Evolutionary conservation across 2,797 vertebrate species (phyloP), one percentile per base, ranked within the genome.

Genomic region (Acipenser oxyrinchus): DNA sequence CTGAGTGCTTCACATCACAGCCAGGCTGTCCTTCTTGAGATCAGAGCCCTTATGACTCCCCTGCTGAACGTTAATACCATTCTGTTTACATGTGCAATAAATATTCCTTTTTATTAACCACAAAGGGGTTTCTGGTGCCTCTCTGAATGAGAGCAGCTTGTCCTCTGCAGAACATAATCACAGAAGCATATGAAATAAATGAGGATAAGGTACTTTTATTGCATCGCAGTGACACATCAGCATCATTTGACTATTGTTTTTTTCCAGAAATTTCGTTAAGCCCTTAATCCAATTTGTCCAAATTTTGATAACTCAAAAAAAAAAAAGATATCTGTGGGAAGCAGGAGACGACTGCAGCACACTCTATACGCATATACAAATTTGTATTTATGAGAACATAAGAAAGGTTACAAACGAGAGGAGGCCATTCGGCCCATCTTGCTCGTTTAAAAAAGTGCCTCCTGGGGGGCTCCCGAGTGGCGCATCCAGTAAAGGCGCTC

Each of bases 61-160:
- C 51, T 11, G 58, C 61, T 37, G 49, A 65, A 62, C 15, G 57
- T 55, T 10, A 60, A 64, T 13, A 67, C 62, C 61, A 59, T 63
- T 69, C 53, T 58, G 66, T 76, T 66, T 65, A 69, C 57, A 49
- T 37, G 53, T 49, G 50, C 49, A 70, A 68, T 74, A 65, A 61
- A 69, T 52, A 69, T 66, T 57, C 52, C n/a, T 65, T 65, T 53
- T 65, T 37, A 65, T 65, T 65, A 57, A 57, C 48, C 53, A 57
- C 55, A 57, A 12, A 48, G n/a, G 13, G 23, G 23, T 49, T 49
- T n/a, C 48, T 66, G 12, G 12, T n/a, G 11, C 12, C 23, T 55
- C 23, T 12, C 23, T 10, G 18, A 11, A 10, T 49, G 18, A 12
- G 10, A 37, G 23, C 64, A 57, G 64, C 18, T 13, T 8, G 53